Evolutionary conservation across 2,888 invertebrate species (phyloP).

Genomic region (Sphaerolaimus hirsutus): DNA sequence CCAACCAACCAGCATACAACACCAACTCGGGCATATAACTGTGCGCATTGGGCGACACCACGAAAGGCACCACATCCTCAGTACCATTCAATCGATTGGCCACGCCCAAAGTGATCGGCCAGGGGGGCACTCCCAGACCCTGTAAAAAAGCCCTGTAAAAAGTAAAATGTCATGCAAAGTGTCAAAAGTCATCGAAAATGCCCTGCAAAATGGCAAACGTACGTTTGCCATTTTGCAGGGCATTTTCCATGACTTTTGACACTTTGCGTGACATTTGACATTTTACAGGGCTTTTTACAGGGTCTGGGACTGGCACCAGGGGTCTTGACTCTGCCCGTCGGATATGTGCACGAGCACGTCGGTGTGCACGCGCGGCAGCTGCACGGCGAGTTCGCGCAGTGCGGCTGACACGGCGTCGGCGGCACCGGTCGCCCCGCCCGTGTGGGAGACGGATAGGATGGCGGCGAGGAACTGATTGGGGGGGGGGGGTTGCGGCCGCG

Average conservation of each 20-base stretch:
- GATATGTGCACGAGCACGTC: background rate
- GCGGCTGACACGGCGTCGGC: background rate
- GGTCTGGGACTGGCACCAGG: background rate
- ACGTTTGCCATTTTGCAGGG: too few species aligned
- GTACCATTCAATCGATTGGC: too few species aligned
- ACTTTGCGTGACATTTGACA: too few species aligned
- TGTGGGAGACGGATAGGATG: background rate
- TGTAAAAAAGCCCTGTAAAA: too few species aligned
- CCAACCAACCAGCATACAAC: background rate
- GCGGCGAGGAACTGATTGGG: background rate
- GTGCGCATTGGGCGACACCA: background rate
- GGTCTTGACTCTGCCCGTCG: background rate
- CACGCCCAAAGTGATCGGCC: too few species aligned
- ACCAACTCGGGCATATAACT: slow-evolving; percentile 1
- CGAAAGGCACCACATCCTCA: background rate
- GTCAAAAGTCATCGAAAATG: too few species aligned
- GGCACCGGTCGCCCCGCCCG: background rate
- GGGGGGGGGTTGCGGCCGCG: too few species aligned
- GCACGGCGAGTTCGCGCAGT: background rate
- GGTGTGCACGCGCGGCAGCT: too few species aligned
- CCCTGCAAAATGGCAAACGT: too few species aligned
- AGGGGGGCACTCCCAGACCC: too few species aligned
- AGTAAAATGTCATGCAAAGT: too few species aligned
- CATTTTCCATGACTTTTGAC: too few species aligned
- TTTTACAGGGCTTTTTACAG: background rate